Evolutionary conservation across 2,888 invertebrate species (phyloP).

Genomic region (Rotaria macrura): DNA sequence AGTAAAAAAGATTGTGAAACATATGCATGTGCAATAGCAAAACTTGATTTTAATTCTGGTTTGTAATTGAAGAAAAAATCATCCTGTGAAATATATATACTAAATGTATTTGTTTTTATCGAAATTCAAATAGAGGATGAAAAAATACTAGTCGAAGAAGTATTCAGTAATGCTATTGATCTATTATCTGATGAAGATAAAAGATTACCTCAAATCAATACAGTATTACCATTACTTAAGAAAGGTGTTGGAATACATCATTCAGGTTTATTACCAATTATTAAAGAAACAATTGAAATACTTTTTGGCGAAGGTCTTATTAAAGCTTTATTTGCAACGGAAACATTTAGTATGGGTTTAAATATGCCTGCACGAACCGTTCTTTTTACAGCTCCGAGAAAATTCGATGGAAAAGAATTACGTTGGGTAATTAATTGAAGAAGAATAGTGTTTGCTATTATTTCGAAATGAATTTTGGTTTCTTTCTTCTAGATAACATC

Average conservation of each 20-base stretch:
- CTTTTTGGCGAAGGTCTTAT: conserved; percentile 91
- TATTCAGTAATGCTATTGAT: conserved; percentile 92
- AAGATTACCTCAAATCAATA: conserved; percentile 72
- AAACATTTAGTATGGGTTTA: conserved; percentile 98
- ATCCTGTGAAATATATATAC: no score
- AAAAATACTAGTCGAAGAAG: conserved; percentile 83
- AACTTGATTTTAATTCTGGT: conserved; percentile 69
- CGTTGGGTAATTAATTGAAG: conserved; percentile 57
- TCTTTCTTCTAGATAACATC: conserved; percentile 67
- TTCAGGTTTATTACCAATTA: conserved; percentile 70
- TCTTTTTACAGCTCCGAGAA: conserved; percentile 81
- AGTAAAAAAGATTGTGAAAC: conserved; percentile 95
- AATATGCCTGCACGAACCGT: conserved; percentile 99
- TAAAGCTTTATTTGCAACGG: conserved; percentile 89
- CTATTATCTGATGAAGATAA: conserved; percentile 84
- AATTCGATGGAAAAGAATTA: conserved; percentile 90
- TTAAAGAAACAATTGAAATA: conserved; percentile 98
- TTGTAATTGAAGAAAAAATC: neutral
- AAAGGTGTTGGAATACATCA: conserved; percentile 98
- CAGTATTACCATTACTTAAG: conserved; percentile 76
- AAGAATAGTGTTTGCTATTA: no score
- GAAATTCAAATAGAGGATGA: conserved; percentile 67
- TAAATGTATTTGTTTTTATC: no score
- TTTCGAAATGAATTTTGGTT: no score
- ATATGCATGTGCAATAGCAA: conserved; percentile 90